These are phyloP conservation scores for Aplidium turbinatum DNA, from an alignment of 23 tunicate species.

Conservation along the genomic window DNA sequence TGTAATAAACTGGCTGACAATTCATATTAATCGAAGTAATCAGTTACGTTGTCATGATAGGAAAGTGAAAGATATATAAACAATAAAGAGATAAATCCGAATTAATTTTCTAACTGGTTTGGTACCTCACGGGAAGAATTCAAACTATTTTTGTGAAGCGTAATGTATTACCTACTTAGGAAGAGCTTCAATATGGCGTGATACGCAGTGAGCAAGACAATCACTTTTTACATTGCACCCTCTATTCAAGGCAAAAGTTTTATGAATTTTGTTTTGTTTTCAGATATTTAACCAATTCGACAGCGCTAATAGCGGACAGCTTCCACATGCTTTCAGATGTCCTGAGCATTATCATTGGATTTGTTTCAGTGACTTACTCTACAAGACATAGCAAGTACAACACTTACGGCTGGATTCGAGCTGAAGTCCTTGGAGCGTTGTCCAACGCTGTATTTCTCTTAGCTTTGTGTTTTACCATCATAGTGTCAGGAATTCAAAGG, in stretches of 20 bases:
- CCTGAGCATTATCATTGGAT: conserved; percentile 59
- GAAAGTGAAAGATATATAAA: too few species aligned
- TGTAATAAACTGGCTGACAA: too few species aligned
- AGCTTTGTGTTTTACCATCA: conserved; percentile 67
- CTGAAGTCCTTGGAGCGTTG: conserved; percentile 77
- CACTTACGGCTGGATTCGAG: conserved; percentile 78
- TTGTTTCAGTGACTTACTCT: conserved; percentile 55
- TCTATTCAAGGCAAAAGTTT: too few species aligned
- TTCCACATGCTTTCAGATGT: conserved; percentile 87
- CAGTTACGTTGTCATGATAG: too few species aligned
- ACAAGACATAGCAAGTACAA: conserved; percentile 54
- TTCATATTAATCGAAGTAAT: too few species aligned
- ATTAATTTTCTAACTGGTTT: too few species aligned
- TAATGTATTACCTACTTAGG: neutral
- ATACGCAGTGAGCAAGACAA: too few species aligned
- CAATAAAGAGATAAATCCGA: too few species aligned
- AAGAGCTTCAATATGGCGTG: neutral
- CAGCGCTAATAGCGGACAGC: conserved; percentile 81
- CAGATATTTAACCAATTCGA: conserved; percentile 72
- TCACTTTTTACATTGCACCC: neutral
- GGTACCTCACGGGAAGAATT: too few species aligned
- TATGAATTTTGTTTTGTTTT: neutral
- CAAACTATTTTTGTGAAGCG: neutral
- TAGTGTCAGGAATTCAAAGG: conserved; percentile 75
- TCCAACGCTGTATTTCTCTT: conserved; percentile 75